These are phyloP conservation scores for Parelbella ahira DNA, from an alignment of 2,888 invertebrate species.

Conservation along the genomic window DNA sequence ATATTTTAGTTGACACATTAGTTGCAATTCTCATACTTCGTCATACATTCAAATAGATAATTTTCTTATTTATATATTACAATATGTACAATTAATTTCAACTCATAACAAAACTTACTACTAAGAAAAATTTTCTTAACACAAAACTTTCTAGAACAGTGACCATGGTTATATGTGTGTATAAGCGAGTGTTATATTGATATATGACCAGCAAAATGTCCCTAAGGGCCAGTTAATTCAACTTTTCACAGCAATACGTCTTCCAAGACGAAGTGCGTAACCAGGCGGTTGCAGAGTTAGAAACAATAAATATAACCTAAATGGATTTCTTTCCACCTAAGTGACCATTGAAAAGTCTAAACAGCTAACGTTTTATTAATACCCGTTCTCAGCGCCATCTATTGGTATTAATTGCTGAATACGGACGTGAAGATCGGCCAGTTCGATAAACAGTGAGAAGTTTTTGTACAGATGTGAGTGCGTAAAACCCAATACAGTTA, in stretches of 20 bases:
- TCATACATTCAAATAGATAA: no score
- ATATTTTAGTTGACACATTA: no score
- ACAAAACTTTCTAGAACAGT: no score
- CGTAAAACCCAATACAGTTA: constrained; percentile 24
- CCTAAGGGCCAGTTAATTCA: no score
- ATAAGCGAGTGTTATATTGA: no score
- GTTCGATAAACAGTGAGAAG: constrained; percentile 14
- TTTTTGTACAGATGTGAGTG: constrained; percentile 19
- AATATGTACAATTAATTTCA: no score
- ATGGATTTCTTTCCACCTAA: constrained; percentile 9
- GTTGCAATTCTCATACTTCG: no score
- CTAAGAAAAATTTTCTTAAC: no score
- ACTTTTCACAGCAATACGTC: background rate
- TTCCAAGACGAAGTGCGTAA: background rate
- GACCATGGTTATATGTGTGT: no score
- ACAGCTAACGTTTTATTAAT: constrained; percentile 12
- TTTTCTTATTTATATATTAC: no score
- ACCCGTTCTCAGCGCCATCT: constrained; percentile 9
- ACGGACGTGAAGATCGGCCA: constrained; percentile 10
- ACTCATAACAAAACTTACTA: no score
- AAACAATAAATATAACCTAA: constrained; percentile 10
- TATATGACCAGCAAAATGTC: no score
- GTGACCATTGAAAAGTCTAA: constrained; percentile 15
- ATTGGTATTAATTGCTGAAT: constrained; percentile 21
- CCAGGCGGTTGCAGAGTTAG: background rate